A percentile compares a stretch with the other conserved stretches of the same genome.
phyloP scores from a whole-genome alignment of 1,140 invertebrate species.

The Varroa destructor region DNA sequence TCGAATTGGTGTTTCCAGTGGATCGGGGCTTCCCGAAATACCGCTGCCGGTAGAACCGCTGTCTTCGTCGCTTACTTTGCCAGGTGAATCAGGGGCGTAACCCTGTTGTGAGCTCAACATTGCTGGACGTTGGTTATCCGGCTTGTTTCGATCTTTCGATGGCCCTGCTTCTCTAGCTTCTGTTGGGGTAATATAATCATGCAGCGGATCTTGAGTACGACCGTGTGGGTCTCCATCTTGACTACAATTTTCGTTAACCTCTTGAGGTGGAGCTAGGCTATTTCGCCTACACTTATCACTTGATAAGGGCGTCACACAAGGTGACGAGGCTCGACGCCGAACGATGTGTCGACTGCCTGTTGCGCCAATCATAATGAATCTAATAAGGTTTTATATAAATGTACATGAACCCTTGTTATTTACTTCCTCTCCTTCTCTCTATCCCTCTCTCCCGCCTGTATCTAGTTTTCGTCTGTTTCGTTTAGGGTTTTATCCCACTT shows the following conservation, averaged over 20 bases:
- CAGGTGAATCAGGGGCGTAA: not conserved
- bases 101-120: not conserved
- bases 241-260: conserved; percentile 3
- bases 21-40: conserved; percentile 32
- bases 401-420: too few relatives aligned
- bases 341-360: conserved; percentile 33
- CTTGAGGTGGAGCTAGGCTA: conserved; percentile 34
- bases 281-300: conserved; percentile 30
- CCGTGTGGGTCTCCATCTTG: too few relatives aligned
- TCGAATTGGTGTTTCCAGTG: not conserved
- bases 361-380: conserved; percentile 33
- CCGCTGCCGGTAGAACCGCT: conserved; percentile 35
- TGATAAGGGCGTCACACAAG: conserved; percentile 29
- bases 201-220: too few relatives aligned
- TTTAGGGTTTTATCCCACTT: too few relatives aligned
- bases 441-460: too few relatives aligned
- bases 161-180: not conserved
- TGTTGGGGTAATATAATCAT: not conserved
- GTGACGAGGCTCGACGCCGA: conserved; percentile 33
- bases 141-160: not conserved
- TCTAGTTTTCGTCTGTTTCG: too few relatives aligned
- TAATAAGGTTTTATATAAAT: too few relatives aligned
- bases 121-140: not conserved
- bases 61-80: conserved; percentile 34
- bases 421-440: too few relatives aligned